Evolutionary conservation across 2,797 vertebrate species (phyloP).

Genomic region (Rhodeus uyekii): DNA sequence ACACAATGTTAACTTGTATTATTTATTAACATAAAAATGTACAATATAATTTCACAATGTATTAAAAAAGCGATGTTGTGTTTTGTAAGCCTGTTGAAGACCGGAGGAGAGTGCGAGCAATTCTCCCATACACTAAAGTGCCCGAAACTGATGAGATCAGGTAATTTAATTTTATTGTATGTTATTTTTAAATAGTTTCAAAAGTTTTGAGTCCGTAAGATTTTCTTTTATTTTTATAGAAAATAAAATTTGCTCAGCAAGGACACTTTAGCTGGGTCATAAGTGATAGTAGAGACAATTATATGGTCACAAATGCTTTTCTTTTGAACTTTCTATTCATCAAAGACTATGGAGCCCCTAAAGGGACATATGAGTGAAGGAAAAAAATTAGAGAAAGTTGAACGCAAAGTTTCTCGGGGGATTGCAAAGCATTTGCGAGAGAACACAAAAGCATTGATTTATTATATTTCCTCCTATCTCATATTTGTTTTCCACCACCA

Average conservation of each 20-base stretch:
- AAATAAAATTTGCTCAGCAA: not conserved
- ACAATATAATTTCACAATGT: not conserved
- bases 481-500: too few relatives aligned
- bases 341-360: too few relatives aligned
- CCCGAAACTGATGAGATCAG: constrained; percentile 99
- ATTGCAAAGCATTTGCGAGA: too few relatives aligned
- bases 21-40: not conserved
- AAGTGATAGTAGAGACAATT: not conserved
- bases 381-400: too few relatives aligned
- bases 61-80: not conserved
- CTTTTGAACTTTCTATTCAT: not conserved
- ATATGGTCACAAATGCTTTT: not conserved
- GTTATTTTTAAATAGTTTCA: not conserved
- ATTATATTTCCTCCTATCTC: too few relatives aligned
- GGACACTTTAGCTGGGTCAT: not conserved
- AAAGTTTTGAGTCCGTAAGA: not conserved
- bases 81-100: constrained; percentile 92
- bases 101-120: constrained; percentile 94
- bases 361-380: too few relatives aligned
- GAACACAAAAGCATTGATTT: too few relatives aligned
- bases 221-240: not conserved
- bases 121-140: constrained; percentile 99
- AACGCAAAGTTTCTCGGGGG: too few relatives aligned
- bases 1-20: not conserved
- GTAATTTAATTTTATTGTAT: constrained; percentile 64